These are phyloP conservation scores for Bombus sylvicola DNA, from an alignment of 1,140 invertebrate species.

Conservation along the genomic window DNA sequence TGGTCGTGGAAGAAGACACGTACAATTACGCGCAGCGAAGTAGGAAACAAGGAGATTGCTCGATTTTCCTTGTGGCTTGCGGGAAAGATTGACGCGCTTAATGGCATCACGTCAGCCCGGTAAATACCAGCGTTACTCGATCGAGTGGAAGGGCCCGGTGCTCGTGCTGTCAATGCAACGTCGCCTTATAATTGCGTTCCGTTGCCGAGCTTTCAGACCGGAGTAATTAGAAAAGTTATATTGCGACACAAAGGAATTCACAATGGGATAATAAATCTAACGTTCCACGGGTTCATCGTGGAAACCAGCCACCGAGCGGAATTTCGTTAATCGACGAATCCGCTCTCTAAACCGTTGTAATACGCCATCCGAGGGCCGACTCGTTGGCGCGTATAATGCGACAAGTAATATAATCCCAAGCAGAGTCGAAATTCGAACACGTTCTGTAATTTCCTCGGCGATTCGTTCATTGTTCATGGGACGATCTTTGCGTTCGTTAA, in stretches of 20 bases:
- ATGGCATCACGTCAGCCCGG: not conserved
- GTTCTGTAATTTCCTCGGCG: too few relatives aligned
- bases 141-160: not conserved
- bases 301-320: not conserved
- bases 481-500: too few relatives aligned
- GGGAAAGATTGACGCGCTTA: not conserved
- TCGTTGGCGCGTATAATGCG: not conserved
- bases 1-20: not conserved
- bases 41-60: constrained; percentile 2
- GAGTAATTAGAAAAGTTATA: constrained; percentile 16
- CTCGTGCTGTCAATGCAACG: not conserved
- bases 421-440: too few relatives aligned
- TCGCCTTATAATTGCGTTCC: not conserved
- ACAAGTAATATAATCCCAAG: not conserved
- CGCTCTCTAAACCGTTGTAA: not conserved
- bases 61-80: not conserved
- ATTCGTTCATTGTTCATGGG: too few relatives aligned
- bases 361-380: not conserved
- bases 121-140: not conserved
- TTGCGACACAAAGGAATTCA: not conserved
- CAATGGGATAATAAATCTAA: constrained; percentile 7
- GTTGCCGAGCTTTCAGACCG: not conserved
- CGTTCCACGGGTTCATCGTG: not conserved
- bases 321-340: not conserved
- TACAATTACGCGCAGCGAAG: not conserved